These are phyloP conservation scores for pig (Sus scrofa) DNA, from an alignment of 2,113 vertebrate genomes.

Conservation along the genomic window T2T-Sscrofa CM000824.6:145175001-145175500, in stretches of 20 bases:
- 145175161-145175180: not conserved
- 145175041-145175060: not conserved
- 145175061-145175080: not conserved
- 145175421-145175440: too few relatives aligned
- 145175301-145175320: too few relatives aligned
- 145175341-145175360: too few relatives aligned
- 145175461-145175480: too few relatives aligned
- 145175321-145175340: too few relatives aligned
- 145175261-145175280: too few relatives aligned
- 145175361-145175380: too few relatives aligned
- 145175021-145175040: not conserved
- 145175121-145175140: not conserved
- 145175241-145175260: not conserved
- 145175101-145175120: not conserved
- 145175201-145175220: not conserved
- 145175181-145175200: not conserved
- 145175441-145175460: too few relatives aligned
- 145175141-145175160: not conserved
- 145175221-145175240: not conserved
- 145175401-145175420: too few relatives aligned
- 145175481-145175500: too few relatives aligned
- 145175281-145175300: too few relatives aligned
- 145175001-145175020: constrained; percentile 21
- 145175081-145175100: constrained; percentile 16
- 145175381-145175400: too few relatives aligned